Base-by-base conservation (phyloP, 2,113 vertebrate genomes). In the Pandion haliaetus region DNA sequence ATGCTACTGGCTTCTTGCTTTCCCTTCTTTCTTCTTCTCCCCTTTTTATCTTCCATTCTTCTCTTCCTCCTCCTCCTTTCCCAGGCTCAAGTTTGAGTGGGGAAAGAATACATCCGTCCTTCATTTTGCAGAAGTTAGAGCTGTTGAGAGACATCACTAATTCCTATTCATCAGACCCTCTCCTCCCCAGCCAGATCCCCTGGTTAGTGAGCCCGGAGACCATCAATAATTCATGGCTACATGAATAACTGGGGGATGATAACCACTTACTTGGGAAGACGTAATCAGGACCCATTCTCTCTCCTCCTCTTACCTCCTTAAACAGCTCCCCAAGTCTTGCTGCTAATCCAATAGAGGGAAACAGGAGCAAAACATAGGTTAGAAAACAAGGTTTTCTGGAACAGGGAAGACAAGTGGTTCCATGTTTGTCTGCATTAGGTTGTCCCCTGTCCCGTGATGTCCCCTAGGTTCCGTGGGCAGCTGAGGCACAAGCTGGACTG, bases 181-280 rank as follows among this genome's bases (percentile, higher is more conserved):
- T 88, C 93, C 88, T 87, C 79, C 80, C 86, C 92, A 95, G 74
- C 98, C 95, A 98, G 98, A 98, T 98, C 98, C 98, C 97, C 98
- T 97, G 97, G 96, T 97, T 98, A 97, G 97, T 94, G 98, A 99
- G 98, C 97, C 95, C 96, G 98, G 98, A 97, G 98, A 98, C 98
- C 98, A 99, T 99, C 99, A 98, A 98, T 99, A 99, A 99, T 99
- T 98, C 98, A 99, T 91, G 61, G 96, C 97, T 95, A 92, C 98
- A 91, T 97, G 98, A 98, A 97, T 98, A 98, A 96, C 97, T 88
- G 38, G 97, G 92, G 89, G 65, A 66, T 97, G 97, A 98, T 98
- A 98, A 98, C 97, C 97, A 86, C 97, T 96, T 97, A 95, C 98
- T 96, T 97, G 96, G 97, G 96, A 97, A 95, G 97, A 98, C 85